Evolutionary conservation across 2,888 invertebrate genomes (phyloP).

Genomic region (Adela reaumurella): DNA sequence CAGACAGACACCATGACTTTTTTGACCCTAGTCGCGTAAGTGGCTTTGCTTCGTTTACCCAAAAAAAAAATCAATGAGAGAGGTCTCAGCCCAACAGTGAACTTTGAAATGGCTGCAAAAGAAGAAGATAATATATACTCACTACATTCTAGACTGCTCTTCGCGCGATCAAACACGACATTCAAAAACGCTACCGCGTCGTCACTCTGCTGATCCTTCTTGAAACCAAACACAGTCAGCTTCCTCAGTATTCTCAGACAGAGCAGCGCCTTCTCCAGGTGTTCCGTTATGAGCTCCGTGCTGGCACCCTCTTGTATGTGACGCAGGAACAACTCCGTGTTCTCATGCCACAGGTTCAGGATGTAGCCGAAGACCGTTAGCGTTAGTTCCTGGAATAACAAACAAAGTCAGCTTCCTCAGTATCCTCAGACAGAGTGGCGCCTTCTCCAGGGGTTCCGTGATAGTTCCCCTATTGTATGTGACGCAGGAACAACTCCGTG

Average conservation of each 20-base stretch:
- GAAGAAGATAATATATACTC: constrained; percentile 41
- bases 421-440: constrained; percentile 75
- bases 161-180: constrained; percentile 73
- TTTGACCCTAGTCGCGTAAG: too few species aligned
- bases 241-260: constrained; percentile 81
- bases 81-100: too few species aligned
- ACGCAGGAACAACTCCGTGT: constrained; percentile 64
- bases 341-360: constrained; percentile 75
- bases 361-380: constrained; percentile 70
- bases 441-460: constrained; percentile 71
- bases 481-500: constrained; percentile 64
- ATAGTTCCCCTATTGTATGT: constrained; percentile 60
- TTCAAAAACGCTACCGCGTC: constrained; percentile 76
- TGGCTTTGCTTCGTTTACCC: too few species aligned
- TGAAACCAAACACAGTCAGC: constrained; percentile 77
- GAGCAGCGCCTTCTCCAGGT: constrained; percentile 76
- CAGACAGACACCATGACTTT: too few species aligned
- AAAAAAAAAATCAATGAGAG: too few species aligned
- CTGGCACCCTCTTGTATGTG: constrained; percentile 60
- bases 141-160: constrained; percentile 77
- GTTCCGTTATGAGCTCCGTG: constrained; percentile 59
- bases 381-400: constrained; percentile 76
- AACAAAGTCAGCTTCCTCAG: constrained; percentile 78
- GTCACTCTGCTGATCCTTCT: constrained; percentile 69
- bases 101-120: too few species aligned